These are phyloP conservation scores for Zaprionus gabonicus DNA, from an alignment of 1,140 invertebrate species.

Conservation along the genomic window DNA sequence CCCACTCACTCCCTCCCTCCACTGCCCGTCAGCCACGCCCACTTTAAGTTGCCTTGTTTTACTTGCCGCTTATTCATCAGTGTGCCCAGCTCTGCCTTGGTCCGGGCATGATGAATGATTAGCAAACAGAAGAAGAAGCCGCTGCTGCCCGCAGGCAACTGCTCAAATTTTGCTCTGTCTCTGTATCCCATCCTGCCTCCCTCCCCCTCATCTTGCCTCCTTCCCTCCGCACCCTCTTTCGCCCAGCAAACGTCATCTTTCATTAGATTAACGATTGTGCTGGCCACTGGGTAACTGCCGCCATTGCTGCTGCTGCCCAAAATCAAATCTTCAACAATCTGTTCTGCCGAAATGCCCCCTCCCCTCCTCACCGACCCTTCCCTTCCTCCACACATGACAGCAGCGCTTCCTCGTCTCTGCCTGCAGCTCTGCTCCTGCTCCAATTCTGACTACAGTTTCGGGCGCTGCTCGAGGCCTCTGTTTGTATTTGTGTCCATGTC, in stretches of 20 bases:
- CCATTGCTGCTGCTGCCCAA: constrained; percentile 46
- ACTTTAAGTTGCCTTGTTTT: constrained; percentile 37
- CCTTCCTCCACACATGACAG: constrained; percentile 21
- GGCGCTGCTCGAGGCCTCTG: not conserved
- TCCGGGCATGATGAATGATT: constrained; percentile 69
- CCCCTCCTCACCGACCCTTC: constrained; percentile 12
- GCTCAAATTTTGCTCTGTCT: constrained; percentile 46
- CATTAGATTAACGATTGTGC: constrained; percentile 80
- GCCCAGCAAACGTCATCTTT: constrained; percentile 72
- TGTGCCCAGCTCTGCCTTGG: constrained; percentile 21
- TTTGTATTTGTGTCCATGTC: constrained; percentile 30
- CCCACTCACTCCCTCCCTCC: not conserved
- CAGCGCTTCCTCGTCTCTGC: not conserved
- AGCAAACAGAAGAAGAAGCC: constrained; percentile 35
- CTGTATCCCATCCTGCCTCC: not conserved
- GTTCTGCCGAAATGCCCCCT: constrained; percentile 65
- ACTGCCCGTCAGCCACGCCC: not conserved
- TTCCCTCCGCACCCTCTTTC: constrained; percentile 8
- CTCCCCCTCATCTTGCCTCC: too few relatives aligned
- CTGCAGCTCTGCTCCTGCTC: not conserved
- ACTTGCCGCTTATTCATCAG: constrained; percentile 72
- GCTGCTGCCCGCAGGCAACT: constrained; percentile 23
- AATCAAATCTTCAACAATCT: constrained; percentile 80
- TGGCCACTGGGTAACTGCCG: constrained; percentile 11
- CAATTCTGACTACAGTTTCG: not conserved